Evolutionary conservation across 2,113 vertebrate species (phyloP).

Genomic region (Turnix velox): DNA sequence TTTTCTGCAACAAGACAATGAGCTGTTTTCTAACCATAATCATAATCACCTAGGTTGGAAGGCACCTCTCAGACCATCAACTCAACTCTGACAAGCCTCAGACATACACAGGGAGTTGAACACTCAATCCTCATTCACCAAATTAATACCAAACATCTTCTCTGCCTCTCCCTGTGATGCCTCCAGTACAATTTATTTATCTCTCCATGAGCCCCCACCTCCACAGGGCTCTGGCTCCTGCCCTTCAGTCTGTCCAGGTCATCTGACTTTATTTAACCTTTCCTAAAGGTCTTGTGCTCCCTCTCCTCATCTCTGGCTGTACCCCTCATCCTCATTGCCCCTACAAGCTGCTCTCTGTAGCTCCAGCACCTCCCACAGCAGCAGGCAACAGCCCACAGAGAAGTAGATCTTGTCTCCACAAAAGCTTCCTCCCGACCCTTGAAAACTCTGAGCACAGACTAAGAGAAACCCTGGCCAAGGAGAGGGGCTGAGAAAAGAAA

Average conservation of each 20-base stretch:
- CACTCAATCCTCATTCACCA: too few relatives aligned
- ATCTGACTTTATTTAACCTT: not conserved
- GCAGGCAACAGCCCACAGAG: accelerated
- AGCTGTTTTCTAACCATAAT: not conserved
- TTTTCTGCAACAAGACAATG: not conserved
- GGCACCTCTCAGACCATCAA: too few relatives aligned
- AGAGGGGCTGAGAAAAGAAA: not conserved
- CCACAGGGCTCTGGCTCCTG: not conserved
- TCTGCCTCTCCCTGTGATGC: not conserved
- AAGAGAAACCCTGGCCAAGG: not conserved
- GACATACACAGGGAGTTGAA: too few relatives aligned
- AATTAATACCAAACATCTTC: not conserved
- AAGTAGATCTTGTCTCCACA: not conserved
- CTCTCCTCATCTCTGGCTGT: not conserved
- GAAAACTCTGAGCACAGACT: not conserved
- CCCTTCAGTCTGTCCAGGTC: not conserved
- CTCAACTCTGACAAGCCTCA: too few relatives aligned
- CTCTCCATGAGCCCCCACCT: not conserved
- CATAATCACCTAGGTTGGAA: too few relatives aligned
- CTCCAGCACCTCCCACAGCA: not conserved
- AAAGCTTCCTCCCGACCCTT: not conserved
- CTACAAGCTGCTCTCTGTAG: not conserved
- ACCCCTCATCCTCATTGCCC: not conserved
- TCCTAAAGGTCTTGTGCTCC: not conserved
- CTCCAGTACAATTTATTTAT: not conserved